Conservation (phyloP, 2,888 invertebrate genomes). For the Nephrotoma guestfalica region DNA sequence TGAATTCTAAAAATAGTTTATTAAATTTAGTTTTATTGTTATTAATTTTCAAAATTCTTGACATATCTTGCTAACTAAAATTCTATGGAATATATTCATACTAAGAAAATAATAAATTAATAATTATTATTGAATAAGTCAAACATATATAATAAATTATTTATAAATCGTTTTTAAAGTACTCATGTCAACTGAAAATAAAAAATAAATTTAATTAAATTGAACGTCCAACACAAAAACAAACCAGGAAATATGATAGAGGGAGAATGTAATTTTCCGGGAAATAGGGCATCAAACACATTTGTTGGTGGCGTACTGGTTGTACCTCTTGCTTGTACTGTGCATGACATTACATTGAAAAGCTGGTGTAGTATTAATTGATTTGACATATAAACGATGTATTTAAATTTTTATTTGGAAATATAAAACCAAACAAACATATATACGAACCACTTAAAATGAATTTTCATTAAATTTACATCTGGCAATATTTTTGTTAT, state of each 20-base stretch:
- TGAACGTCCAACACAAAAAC: neutral
- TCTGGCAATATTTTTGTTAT: neutral
- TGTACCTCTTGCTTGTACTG: too few relatives aligned
- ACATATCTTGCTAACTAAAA: conserved; percentile 3
- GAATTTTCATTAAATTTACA: neutral
- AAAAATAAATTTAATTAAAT: neutral
- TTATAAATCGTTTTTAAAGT: neutral
- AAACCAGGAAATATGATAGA: too few relatives aligned
- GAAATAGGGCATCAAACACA: too few relatives aligned
- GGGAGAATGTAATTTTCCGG: too few relatives aligned
- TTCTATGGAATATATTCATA: neutral
- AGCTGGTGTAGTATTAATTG: neutral
- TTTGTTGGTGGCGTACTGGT: too few relatives aligned
- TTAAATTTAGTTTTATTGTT: neutral
- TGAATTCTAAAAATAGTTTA: neutral
- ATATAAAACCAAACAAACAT: neutral
- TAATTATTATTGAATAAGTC: neutral
- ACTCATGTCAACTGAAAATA: neutral
- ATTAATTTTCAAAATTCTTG: neutral
- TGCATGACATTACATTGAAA: too few relatives aligned
- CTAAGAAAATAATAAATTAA: neutral
- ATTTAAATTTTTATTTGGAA: neutral
- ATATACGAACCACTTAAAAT: neutral
- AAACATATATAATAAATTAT: neutral
- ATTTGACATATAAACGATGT: neutral